Evolutionary conservation across 1,140 invertebrate genomes (phyloP).

Genomic region (Araneus ventricosus): DNA sequence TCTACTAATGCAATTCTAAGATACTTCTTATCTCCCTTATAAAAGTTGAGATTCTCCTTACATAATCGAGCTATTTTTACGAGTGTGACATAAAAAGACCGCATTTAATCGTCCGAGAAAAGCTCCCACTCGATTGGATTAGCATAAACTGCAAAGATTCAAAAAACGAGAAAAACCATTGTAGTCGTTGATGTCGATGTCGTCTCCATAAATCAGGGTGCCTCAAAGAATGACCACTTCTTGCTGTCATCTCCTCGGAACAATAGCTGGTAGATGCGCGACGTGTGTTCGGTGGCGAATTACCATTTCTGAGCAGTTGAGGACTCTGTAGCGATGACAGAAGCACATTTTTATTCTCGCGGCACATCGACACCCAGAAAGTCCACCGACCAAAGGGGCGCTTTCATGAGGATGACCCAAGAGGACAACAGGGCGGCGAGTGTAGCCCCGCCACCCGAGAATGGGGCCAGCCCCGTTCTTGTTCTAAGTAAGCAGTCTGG

Average conservation of each 20-base stretch:
- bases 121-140: neutral
- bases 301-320: neutral
- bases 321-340: neutral
- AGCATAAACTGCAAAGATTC: neutral
- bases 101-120: neutral
- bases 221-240: neutral
- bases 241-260: neutral
- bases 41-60: too few species aligned
- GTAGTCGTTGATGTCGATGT: neutral
- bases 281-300: neutral
- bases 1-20: too few species aligned
- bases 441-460: neutral
- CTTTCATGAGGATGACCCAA: neutral
- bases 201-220: neutral
- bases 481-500: neutral
- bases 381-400: neutral
- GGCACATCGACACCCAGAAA: neutral
- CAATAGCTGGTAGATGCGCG: neutral
- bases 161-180: neutral
- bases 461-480: neutral
- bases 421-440: neutral
- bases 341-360: neutral
- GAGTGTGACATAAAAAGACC: neutral
- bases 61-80: neutral
- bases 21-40: too few species aligned